These are phyloP conservation scores for Synaphobranchus kaupii DNA, from an alignment of 2,797 vertebrate genomes.

Conservation along the genomic window DNA sequence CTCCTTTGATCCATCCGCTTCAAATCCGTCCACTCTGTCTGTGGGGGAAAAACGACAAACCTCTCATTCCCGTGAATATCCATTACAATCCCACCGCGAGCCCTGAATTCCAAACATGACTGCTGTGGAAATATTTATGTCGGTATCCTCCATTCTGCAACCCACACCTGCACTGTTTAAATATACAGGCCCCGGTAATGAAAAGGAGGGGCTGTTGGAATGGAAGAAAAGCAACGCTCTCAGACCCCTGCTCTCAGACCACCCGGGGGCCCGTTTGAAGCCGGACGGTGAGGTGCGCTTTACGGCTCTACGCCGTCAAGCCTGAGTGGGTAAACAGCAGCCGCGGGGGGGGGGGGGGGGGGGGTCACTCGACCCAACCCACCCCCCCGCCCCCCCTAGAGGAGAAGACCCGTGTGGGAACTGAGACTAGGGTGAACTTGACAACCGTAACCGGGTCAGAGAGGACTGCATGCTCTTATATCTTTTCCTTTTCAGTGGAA, in stretches of 20 bases:
- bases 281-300: not conserved
- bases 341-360: not conserved
- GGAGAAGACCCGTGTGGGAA: not conserved
- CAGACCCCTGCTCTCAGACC: not conserved
- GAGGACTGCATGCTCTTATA: not conserved
- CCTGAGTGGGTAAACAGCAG: slow-evolving; percentile 14
- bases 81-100: not conserved
- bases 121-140: not conserved
- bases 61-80: not conserved
- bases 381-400: not conserved
- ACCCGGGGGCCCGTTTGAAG: not conserved
- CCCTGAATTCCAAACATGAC: not conserved
- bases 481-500: not conserved
- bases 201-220: not conserved
- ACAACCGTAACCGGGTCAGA: not conserved
- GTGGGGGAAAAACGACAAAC: not conserved
- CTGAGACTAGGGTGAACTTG: not conserved
- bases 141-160: not conserved
- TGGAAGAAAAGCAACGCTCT: not conserved
- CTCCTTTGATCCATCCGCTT: not conserved
- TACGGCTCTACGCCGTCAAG: not conserved
- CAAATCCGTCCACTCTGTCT: not conserved
- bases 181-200: not conserved
- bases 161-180: not conserved
- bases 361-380: too few relatives aligned